phyloP scores from a whole-genome alignment of 2,888 invertebrate species.

The Megastigmus dorsalis region DNA sequence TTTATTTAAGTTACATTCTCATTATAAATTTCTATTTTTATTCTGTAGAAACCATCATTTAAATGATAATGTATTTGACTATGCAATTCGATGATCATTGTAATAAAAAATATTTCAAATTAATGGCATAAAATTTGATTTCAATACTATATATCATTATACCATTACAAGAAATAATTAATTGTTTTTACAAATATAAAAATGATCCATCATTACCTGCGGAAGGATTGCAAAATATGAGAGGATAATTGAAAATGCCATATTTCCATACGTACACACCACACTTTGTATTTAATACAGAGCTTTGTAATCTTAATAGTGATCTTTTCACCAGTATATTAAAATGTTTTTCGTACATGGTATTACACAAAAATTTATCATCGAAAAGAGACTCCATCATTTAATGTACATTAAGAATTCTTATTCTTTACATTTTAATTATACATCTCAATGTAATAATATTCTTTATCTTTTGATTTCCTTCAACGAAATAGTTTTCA shows the following conservation, averaged over 20 bases:
- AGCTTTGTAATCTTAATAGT: slow-evolving; percentile 45
- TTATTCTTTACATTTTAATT: slow-evolving; percentile 16
- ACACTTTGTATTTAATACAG: slow-evolving; percentile 67
- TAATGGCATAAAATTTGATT: neutral
- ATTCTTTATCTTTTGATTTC: neutral
- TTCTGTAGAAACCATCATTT: slow-evolving; percentile 16
- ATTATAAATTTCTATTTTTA: slow-evolving; percentile 15
- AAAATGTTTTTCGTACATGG: slow-evolving; percentile 27
- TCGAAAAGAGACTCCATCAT: slow-evolving; percentile 22
- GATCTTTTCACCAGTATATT: neutral
- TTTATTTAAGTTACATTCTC: slow-evolving; percentile 33
- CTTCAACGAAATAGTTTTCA: neutral
- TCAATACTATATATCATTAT: neutral
- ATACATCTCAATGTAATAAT: neutral
- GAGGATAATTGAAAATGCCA: slow-evolving; percentile 30
- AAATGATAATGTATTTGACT: slow-evolving; percentile 21
- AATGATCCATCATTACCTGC: too few relatives aligned
- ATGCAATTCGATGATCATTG: slow-evolving; percentile 5
- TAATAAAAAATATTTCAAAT: neutral
- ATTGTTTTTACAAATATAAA: neutral
- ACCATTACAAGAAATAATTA: slow-evolving; percentile 8
- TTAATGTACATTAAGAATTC: slow-evolving; percentile 7
- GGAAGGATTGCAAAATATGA: slow-evolving; percentile 5
- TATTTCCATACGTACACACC: slow-evolving; percentile 61
- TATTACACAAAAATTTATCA: slow-evolving; percentile 28